These are phyloP conservation scores for Erpornis zantholeuca DNA, from an alignment of 2,113 vertebrate species.

Conservation along the genomic window DNA sequence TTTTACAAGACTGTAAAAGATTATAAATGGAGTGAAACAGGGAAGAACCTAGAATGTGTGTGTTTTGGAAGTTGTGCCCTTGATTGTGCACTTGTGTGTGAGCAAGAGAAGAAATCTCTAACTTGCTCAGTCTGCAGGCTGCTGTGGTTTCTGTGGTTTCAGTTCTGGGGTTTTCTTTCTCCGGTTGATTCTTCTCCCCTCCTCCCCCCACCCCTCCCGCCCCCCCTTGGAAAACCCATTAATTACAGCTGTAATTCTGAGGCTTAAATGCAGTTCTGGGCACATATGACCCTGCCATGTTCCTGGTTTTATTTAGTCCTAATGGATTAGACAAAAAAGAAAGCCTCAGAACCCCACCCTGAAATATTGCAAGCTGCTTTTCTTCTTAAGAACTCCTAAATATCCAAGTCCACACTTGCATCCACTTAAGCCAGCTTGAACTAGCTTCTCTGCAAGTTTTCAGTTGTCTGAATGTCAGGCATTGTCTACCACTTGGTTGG, in stretches of 20 bases:
- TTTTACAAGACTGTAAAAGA: neutral
- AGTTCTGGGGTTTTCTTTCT: neutral
- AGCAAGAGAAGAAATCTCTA: neutral
- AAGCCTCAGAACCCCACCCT: neutral
- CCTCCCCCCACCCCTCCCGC: rapidly evolving
- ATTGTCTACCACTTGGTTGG: constrained; percentile 17
- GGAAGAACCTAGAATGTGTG: rapidly evolving
- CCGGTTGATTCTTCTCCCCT: neutral
- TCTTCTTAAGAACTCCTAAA: neutral
- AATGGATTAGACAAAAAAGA: neutral
- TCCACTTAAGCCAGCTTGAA: constrained; percentile 4
- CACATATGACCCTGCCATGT: neutral
- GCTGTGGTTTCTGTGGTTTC: neutral
- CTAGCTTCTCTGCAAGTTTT: constrained; percentile 21
- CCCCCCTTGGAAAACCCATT: neutral
- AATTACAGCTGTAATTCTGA: constrained; percentile 5
- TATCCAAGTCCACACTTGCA: constrained; percentile 18
- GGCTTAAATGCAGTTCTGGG: neutral
- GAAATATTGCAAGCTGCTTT: constrained; percentile 30
- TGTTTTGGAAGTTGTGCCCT: neutral
- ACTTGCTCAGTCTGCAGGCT: neutral
- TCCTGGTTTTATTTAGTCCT: neutral
- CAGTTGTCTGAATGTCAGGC: neutral
- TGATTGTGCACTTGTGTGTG: neutral
- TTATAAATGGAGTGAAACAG: neutral